Base-by-base conservation (phyloP, 2,888 invertebrate species). In the Philonicus albiceps region DNA sequence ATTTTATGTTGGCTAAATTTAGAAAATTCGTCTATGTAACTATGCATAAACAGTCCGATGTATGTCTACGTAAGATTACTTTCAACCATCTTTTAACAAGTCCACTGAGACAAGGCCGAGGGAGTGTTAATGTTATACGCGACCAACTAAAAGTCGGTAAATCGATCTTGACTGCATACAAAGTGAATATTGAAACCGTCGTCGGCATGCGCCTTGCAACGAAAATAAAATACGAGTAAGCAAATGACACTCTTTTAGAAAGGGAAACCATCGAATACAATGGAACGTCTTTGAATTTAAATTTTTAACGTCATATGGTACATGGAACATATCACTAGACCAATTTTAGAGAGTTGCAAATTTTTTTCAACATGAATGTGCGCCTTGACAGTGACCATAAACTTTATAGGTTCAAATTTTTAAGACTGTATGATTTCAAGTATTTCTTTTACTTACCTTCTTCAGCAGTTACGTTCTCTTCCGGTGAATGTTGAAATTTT, bases 371-470 rank as follows among this genome's bases (percentile, higher is more conserved):
- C 19, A 40, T 40, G 76, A 40, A 37, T 22, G 16, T 76, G 19
- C 76, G 22, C 76, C 76, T 76, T 76, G 76, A 76, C 76, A 43
- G 22, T 76, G 76, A 76, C 40, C 76, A 76, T 76, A 76, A 76
- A 76, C 19, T 76, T 76, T 22, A 19, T 76, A 2, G 1, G 49
- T 49, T 49, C 27, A 64, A 64, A 22, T 64, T 22, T n/a, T 64
- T 27, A 64, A 13, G 64, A 64, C 27, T 64, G 64, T 19, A 19
- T 64, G 22, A 64, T 3, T 64, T n/a, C 6, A 49, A 49, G 1
- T 19, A 49, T 5, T 49, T 19, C 5, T 3, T 34, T 74, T 74
- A 34, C 74, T 74, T 31, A 74, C 74, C 74, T 74, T 74, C 11
- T 6, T 64, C 27, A 64, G 64, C 11, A 1, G 7, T 13, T 11